Evolutionary conservation across 2,797 vertebrate species (phyloP), one percentile per base, ranked within the genome.

Genomic region (Ctenopoma kingsleyae): DNA sequence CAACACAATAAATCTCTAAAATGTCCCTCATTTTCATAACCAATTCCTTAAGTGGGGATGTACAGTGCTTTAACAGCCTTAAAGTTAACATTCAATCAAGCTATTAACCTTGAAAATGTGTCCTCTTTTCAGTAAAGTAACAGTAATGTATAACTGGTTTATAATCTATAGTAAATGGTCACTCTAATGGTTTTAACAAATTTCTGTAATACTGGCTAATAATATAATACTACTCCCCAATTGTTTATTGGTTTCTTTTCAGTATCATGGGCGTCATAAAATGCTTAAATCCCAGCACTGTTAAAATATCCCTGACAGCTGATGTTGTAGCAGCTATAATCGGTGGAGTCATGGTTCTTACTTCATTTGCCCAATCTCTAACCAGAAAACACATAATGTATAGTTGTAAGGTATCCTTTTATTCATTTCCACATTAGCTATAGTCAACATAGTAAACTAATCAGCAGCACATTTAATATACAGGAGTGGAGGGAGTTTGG

Each of bases 21-120:
- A 78, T 58, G 48, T 47, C 11, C 47, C 52, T 60, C 52, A 58
- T 80, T 75, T 80, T 73, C 75, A 68, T 67, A 66, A 77, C 65
- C 74, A 86, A 76, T 84, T 81, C 60, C 65, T 76, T 81, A 84
- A 85, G 77, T 83, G 63, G 59, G 55, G 53, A 46, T 64, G 64
- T 36, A 55, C 23, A 57, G 43, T 48, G 55, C 82, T 67, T 17
- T 8, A 46, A 23, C 35, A 22, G 15, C 63, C 23, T 62, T 68
- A 56, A 80, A 78, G 55, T 55, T 67, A 70, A 30, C 32, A 2
- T 12, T 36, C 35, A 36, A 36, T 36, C 35, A 36, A 36, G 9
- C 38, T 16, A 30, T 61, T 60, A 70, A 77, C 78, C 77, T 86
- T 81, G 49, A 70, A 53, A 55, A 58, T 17, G 17, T 44, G 40